phyloP scores from a whole-genome alignment of 2,888 invertebrate genomes.

The Leptinotarsa haldemani region DNA sequence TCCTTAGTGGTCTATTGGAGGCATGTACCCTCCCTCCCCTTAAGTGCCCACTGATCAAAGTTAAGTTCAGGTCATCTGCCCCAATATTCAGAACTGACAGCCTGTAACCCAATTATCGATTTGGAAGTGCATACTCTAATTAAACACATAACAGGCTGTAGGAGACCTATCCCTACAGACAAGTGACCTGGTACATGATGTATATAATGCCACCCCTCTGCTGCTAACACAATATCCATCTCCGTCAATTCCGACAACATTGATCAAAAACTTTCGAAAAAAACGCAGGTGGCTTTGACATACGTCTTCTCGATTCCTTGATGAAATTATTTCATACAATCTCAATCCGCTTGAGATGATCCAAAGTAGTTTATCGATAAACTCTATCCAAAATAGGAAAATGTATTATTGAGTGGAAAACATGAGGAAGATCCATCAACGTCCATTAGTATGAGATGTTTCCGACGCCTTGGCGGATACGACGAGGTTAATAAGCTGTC shows the following conservation, averaged over 20 bases:
- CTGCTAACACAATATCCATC: neutral
- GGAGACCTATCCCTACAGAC: neutral
- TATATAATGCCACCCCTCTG: neutral
- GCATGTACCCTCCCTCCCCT: too few species aligned
- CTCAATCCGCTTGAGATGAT: neutral
- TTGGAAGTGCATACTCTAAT: neutral
- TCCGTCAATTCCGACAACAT: neutral
- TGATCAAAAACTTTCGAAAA: neutral
- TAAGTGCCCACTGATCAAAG: too few species aligned
- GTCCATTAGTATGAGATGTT: neutral
- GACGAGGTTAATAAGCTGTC: slow-evolving; percentile 14
- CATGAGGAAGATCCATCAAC: slow-evolving; percentile 7
- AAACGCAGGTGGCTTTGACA: neutral
- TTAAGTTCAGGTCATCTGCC: too few species aligned
- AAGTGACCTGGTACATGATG: neutral
- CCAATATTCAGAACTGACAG: neutral
- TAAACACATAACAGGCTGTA: neutral
- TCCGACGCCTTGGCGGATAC: neutral
- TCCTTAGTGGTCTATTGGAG: too few species aligned
- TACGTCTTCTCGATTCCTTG: neutral
- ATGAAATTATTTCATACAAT: neutral
- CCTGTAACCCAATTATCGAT: neutral
- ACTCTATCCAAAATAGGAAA: neutral
- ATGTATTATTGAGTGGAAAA: slow-evolving; percentile 8
- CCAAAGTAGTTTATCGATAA: neutral